These are phyloP conservation scores for Coreoperca whiteheadi DNA, from an alignment of 2,113 vertebrate genomes.

Conservation along the genomic window DNA sequence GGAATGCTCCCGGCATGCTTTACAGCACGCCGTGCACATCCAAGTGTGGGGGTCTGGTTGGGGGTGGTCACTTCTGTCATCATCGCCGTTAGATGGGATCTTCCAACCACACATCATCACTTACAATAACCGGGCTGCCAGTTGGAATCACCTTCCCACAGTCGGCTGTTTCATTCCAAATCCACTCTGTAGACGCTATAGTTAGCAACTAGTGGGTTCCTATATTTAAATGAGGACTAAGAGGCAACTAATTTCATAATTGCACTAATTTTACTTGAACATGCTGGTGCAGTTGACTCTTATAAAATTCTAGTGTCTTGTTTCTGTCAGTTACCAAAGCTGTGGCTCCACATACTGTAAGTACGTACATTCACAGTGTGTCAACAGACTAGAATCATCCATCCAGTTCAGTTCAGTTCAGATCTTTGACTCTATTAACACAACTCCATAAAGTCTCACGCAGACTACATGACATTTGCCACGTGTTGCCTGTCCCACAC, in stretches of 20 bases:
- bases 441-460: not conserved
- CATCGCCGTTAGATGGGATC: constrained; percentile 16
- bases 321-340: not conserved
- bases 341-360: not conserved
- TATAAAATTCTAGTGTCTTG: not conserved
- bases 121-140: constrained; percentile 12
- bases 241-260: constrained; percentile 15
- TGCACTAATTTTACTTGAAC: not conserved
- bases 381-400: not conserved
- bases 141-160: constrained; percentile 9
- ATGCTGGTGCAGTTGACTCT: not conserved
- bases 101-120: constrained; percentile 24
- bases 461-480: not conserved
- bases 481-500: not conserved
- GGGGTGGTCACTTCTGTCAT: constrained; percentile 29
- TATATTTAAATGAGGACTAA: constrained; percentile 20
- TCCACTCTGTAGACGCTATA: not conserved
- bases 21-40: constrained; percentile 2
- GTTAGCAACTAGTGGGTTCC: constrained; percentile 7
- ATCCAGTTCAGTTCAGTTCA: not conserved
- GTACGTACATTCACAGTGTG: not conserved
- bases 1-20: constrained; percentile 56
- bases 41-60: not conserved
- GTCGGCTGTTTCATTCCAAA: not conserved
- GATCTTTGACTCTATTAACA: not conserved